phyloP scores from a whole-genome alignment of 2,888 invertebrate genomes.

The Metallyticus violacea region DNA sequence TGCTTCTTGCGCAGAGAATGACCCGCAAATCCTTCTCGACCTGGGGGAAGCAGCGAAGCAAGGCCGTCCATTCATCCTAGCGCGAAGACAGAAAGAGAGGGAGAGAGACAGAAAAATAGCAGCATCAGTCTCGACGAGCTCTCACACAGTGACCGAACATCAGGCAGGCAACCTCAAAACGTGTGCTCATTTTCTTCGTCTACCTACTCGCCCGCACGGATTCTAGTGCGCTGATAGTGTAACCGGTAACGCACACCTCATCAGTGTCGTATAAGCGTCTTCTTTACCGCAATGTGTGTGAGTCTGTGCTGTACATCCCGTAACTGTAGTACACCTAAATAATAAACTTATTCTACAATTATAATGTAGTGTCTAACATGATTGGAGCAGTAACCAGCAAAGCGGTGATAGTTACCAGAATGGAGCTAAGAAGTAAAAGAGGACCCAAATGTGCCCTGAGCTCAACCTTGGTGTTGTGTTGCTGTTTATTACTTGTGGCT shows the following conservation, averaged over 20 bases:
- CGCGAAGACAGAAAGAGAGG: too few species aligned
- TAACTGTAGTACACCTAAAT: too few species aligned
- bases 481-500: background rate
- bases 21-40: background rate
- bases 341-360: too few species aligned
- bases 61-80: background rate
- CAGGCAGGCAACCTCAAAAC: constrained; percentile 22
- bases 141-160: background rate
- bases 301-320: background rate
- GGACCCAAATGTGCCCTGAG: background rate
- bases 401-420: background rate
- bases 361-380: background rate
- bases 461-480: background rate
- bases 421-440: background rate
- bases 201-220: background rate
- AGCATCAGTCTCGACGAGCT: background rate
- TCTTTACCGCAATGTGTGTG: background rate
- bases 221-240: background rate
- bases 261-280: background rate
- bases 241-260: background rate
- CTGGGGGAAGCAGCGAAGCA: background rate
- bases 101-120: background rate
- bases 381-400: background rate
- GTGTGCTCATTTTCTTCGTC: constrained; percentile 21
- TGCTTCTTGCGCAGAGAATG: background rate